Base-by-base conservation (phyloP, 2,113 vertebrate species). In the Ciconia boyciana region DNA sequence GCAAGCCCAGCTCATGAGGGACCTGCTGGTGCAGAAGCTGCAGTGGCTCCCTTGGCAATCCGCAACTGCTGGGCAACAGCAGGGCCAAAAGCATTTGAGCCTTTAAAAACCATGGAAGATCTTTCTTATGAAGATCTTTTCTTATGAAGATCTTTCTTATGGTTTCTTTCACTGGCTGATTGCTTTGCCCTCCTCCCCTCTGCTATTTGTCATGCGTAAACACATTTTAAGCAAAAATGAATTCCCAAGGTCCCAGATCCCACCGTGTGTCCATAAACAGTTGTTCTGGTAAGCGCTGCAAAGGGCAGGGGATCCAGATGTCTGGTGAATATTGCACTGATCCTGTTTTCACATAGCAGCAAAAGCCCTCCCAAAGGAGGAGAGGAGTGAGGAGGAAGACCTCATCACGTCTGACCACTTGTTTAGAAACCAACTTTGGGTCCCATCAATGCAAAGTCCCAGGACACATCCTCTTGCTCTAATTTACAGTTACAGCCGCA, bases 221-320 rank as follows among this genome's bases (percentile, higher is more conserved):
- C 3, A 31, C 10, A 82, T 31, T 51, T 36, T 20, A 54, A 76
- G 28, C 34, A 66, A n/a, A 66, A 71, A 28, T 5, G 0, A 61
- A 26, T 58, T 43, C 32, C 57, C 26, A 34, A 29, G 26, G 24
- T 41, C 28, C 18, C 17, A 55, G 54, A 29, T 90, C 44, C 69
- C 22, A 43, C 25, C 3, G 0, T 3, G 7, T n/a, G 26, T 39
- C 34, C 17, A 17, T 13, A 70, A 51, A 54, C 0, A 0, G 7
- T 60, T 39, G 16, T n/a, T 43, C 41, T 32, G 51, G 10, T 52
- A 16, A 90, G 16, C 0, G 1, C 26, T 58, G 48, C 25, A 46
- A 48, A 89, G 34, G 46, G 19, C 28, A 83, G 55, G 41, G n/a
- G 46, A 51, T 66, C 48, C 19, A 9, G 9, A 14, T 43, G 19